Evolutionary conservation across 2,797 vertebrate species (phyloP).

Genomic region (Cyprinella venusta): DNA sequence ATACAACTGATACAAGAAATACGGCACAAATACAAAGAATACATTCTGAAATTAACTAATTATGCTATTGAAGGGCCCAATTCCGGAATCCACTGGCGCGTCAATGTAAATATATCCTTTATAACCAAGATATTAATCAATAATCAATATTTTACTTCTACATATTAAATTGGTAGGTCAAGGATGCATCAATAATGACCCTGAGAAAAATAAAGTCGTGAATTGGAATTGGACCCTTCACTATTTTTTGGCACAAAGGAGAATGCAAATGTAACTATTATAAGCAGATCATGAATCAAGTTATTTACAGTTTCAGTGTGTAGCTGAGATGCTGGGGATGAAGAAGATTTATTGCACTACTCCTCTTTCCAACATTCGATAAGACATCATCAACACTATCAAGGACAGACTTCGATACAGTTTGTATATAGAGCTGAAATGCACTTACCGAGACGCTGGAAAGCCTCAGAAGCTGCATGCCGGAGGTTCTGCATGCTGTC

Average conservation of each 20-base stretch:
- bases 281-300: neutral
- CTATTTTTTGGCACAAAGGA: neutral
- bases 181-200: no score
- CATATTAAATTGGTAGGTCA: no score
- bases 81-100: no score
- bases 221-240: no score
- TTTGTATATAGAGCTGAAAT: neutral
- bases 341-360: neutral
- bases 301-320: conserved; percentile 12
- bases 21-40: no score
- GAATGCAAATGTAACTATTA: neutral
- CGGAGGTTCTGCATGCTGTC: conserved; percentile 73
- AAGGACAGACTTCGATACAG: neutral
- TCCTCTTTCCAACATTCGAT: conserved; percentile 1
- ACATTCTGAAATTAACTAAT: no score
- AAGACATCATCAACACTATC: neutral
- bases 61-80: no score
- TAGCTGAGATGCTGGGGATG: neutral
- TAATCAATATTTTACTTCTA: no score
- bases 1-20: neutral
- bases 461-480: conserved; percentile 73
- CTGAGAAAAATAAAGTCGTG: no score
- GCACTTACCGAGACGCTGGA: conserved; percentile 74
- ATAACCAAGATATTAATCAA: no score
- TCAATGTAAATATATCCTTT: no score